Evolutionary conservation across 2,113 vertebrate genomes (phyloP).

Genomic region (Panurus biarmicus): DNA sequence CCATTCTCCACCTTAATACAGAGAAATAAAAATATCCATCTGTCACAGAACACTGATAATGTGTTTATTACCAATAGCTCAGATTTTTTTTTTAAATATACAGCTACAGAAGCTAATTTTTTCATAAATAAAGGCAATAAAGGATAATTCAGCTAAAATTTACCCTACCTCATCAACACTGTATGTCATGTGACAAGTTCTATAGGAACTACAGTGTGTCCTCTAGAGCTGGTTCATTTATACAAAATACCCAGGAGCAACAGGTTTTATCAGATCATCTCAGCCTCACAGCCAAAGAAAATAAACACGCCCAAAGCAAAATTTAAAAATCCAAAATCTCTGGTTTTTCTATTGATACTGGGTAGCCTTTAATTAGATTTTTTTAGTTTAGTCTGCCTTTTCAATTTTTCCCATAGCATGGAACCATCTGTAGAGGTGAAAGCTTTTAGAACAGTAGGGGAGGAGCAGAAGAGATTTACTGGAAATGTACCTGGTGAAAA

Average conservation of each 20-base stretch:
- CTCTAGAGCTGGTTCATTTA: not conserved
- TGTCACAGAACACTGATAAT: not conserved
- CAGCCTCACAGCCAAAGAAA: not conserved
- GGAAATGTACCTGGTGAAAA: not conserved
- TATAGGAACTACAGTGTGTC: not conserved
- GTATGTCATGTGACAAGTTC: not conserved
- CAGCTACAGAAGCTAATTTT: not conserved
- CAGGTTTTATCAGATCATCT: not conserved
- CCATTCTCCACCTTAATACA: not conserved
- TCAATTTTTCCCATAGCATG: not conserved
- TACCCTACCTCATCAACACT: not conserved
- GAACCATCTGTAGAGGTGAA: not conserved
- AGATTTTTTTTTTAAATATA: not conserved
- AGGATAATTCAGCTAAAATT: not conserved
- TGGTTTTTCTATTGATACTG: not conserved
- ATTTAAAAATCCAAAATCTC: not conserved
- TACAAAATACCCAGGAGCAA: not conserved
- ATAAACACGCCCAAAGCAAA: not conserved
- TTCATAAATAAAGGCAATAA: not conserved
- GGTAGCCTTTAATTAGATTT: not conserved
- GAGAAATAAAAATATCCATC: not conserved
- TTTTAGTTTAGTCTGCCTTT: slow-evolving; percentile 45
- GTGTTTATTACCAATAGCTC: not conserved
- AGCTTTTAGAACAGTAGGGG: not conserved
- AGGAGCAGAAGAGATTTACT: not conserved